These are phyloP conservation scores for Ctenochaetus hawaiiensis DNA, from an alignment of 2,797 vertebrate genomes.

Conservation along the genomic window DNA sequence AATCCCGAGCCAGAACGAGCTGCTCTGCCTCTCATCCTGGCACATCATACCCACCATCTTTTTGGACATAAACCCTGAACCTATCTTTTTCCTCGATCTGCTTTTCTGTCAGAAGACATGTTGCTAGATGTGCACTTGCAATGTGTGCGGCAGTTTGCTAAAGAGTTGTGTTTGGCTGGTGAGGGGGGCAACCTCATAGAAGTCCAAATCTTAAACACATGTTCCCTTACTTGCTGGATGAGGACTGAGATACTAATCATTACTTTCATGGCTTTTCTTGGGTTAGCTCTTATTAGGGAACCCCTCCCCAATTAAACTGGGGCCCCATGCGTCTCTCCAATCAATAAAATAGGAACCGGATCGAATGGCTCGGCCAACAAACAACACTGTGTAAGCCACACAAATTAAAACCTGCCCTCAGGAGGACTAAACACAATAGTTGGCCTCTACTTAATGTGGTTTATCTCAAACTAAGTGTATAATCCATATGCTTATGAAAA, in stretches of 20 bases:
- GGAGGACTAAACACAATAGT: constrained; percentile 37
- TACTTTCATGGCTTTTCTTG: constrained; percentile 75
- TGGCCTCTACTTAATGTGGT: constrained; percentile 34
- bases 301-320: constrained; percentile 76
- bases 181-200: constrained; percentile 58
- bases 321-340: constrained; percentile 74
- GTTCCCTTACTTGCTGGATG: constrained; percentile 68
- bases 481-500: constrained; percentile 53
- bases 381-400: constrained; percentile 63
- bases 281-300: constrained; percentile 69
- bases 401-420: constrained; percentile 58
- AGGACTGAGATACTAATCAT: constrained; percentile 83
- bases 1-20: constrained; percentile 53
- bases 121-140: constrained; percentile 47
- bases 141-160: constrained; percentile 38
- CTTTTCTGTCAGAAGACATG: constrained; percentile 65
- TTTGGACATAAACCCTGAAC: constrained; percentile 58
- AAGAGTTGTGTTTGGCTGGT: constrained; percentile 71
- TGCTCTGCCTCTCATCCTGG: constrained; percentile 64
- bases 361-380: constrained; percentile 66
- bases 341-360: constrained; percentile 73
- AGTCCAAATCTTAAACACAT: constrained; percentile 84
- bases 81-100: constrained; percentile 68
- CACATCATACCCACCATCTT: constrained; percentile 68
- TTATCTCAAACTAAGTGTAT: constrained; percentile 54